These are phyloP conservation scores for Nomia melanderi DNA, from an alignment of 1,140 invertebrate genomes.

Conservation along the genomic window DNA sequence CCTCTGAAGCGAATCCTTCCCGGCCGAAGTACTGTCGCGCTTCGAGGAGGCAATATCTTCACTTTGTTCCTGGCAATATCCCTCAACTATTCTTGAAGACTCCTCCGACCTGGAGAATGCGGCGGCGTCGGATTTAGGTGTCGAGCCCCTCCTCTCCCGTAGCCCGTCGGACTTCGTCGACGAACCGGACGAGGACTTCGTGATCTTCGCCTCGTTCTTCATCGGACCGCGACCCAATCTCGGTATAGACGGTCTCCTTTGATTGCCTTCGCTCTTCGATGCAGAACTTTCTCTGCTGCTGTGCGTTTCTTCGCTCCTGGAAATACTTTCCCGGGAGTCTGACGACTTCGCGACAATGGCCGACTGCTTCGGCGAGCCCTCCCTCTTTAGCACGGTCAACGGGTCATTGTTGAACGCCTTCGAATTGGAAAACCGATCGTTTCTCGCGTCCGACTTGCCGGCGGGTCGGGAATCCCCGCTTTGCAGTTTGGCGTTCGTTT, in stretches of 20 bases:
- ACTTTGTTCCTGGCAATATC: conserved; percentile 30
- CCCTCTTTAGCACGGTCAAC: conserved; percentile 19
- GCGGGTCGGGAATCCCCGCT: conserved; percentile 12
- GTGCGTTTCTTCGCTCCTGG: conserved; percentile 40
- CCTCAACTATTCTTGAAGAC: conserved; percentile 45
- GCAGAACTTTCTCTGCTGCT: conserved; percentile 51
- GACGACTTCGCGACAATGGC: conserved; percentile 35
- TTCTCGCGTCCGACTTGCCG: conserved; percentile 23
- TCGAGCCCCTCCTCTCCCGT: conserved; percentile 55
- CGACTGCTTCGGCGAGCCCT: conserved; percentile 12
- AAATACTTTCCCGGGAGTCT: conserved; percentile 40
- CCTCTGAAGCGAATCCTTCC: conserved; percentile 62
- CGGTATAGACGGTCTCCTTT: conserved; percentile 56
- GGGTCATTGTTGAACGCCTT: conserved; percentile 25
- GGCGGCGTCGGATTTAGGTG: conserved; percentile 53
- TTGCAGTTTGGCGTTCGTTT: conserved; percentile 51
- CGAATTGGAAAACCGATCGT: conserved; percentile 5
- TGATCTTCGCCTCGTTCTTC: conserved; percentile 61
- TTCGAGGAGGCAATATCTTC: conserved; percentile 32
- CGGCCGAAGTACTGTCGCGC: conserved; percentile 19
- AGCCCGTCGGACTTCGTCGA: conserved; percentile 52
- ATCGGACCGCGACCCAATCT: conserved; percentile 48
- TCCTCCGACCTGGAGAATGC: conserved; percentile 55
- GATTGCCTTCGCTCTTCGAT: conserved; percentile 60
- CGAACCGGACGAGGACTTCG: conserved; percentile 48